Base-by-base conservation (phyloP, 2,797 vertebrate genomes). In the Macrochelys suwanniensis region DNA sequence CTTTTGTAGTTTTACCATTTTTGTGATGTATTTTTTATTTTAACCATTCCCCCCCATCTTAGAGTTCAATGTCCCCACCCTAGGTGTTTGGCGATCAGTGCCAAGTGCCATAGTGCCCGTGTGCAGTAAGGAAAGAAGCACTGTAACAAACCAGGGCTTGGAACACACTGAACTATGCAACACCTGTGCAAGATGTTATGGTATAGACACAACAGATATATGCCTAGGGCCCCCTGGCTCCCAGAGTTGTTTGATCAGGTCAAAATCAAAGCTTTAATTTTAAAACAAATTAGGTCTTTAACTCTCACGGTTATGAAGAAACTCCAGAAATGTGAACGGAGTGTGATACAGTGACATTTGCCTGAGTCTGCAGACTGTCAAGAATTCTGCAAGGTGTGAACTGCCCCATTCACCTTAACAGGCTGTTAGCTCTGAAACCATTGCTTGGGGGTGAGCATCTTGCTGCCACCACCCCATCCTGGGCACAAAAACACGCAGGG, bases 1-100 rank as follows among this genome's bases (percentile, higher is more conserved):
- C 47, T 92, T 23, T 16, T 71, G n/a, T 45, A 45, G 15, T 84
- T 94, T 89, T 89, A 47, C 45, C 61, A 56, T 31, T 82, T 90
- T 93, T 83, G 31, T 26, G 85, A 78, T 0, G 0, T 74, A 91
- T 51, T 87, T 81, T 57, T 31, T 71, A 85, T 16, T 0, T 87
- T 68, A 91, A 74, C 9, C 37, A 68, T 68, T 86, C 88, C 19
- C 51, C 53, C 54, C 54, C 21, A 59, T 78, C 45, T 94, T 90
- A 19, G 68, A 95, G 5, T 11, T 37, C n/a, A 68, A 31, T 45
- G 17, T 31, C 28, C 57, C 21, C 2, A 90, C 21, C 3, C 6
- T 49, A 4, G n/a, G 81, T 16, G n/a, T 42, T 47, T 47, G 80
- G 65, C 16, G 8, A 26, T 76, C 37, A 42, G 37, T 37, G 37